Base-by-base conservation (phyloP, 2,113 vertebrate species). In the Mesitornis unicolor region DNA sequence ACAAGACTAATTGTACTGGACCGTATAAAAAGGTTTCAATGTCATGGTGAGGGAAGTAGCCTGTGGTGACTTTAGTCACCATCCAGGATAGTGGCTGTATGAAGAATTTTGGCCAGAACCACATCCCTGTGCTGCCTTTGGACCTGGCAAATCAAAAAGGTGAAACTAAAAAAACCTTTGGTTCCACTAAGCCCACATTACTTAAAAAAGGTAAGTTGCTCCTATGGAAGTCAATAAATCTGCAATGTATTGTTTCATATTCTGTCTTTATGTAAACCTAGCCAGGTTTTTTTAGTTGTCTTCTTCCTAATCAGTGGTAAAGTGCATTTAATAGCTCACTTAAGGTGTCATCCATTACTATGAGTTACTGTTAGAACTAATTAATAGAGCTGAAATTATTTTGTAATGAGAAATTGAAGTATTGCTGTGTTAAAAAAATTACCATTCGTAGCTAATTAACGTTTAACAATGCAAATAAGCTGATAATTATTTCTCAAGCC, bases 301-400 rank as follows among this genome's bases (percentile, higher is more conserved):
- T 70, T 94, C 73, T 79, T 96, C 87, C 81, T 95, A 96, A 97
- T 96, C 88, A 95, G 93, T 93, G 47, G 54, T 97, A 96, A 96
- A 95, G 86, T 90, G 56, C 75, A 85, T 95, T 97, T 97, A 97
- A 94, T 96, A 92, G 95, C 96, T 96, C 95, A 97, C 94, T 97
- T 97, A 97, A 97, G 92, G 80, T 97, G 96, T 95, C 97, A 96
- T 96, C 95, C 92, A 97, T 97, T 97, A 97, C 83, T 94, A 82
- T 97, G 96, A 97, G 94, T 97, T 97, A 97, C 92, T 96, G 95
- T 96, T 97, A 85, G 78, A 95, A 95, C 94, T 96, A 97, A 97
- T 97, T 97, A 96, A 95, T 97, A 94, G 93, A 95, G 63, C 84
- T 94, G 89, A 95, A 97, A 96, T 97, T 96, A 97, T 97, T 96